A percentile compares a stretch with the other conserved stretches of the same genome.
Conservation (phyloP, 2,797 vertebrate species). For the Lacerta bilineata region DNA sequence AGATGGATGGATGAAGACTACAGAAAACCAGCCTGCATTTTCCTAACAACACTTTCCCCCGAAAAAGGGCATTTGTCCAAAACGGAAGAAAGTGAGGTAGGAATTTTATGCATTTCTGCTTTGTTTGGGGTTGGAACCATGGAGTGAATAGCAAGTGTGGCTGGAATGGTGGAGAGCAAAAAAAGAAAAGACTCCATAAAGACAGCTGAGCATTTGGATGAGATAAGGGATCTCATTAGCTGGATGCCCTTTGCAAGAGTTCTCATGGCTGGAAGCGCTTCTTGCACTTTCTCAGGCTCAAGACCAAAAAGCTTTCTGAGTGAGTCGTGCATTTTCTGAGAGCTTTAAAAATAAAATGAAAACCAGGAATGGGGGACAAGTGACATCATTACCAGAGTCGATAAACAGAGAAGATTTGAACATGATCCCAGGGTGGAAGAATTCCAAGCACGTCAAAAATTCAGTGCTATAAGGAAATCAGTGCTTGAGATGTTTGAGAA, state of each 20-base stretch:
- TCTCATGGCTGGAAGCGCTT: neutral
- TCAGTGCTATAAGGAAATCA: neutral
- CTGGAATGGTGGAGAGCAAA: neutral
- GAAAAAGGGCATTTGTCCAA: neutral
- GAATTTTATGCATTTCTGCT: neutral
- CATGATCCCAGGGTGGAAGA: constrained; percentile 67
- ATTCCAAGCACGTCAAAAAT: constrained; percentile 63
- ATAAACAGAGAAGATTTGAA: constrained; percentile 44
- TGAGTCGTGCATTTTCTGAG: constrained; percentile 57
- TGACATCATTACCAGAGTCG: constrained; percentile 68
- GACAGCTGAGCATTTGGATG: neutral
- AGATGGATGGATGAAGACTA: neutral
- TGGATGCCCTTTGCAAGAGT: neutral
- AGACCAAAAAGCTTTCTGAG: constrained; percentile 35
- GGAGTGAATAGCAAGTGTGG: neutral
- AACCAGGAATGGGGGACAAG: neutral
- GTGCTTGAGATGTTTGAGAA: constrained; percentile 51
- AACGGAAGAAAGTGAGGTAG: neutral
- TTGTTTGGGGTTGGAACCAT: no score
- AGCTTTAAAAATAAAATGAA: constrained; percentile 22
- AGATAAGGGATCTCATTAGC: constrained; percentile 22
- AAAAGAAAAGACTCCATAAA: neutral
- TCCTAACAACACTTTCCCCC: neutral
- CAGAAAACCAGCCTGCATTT: neutral
- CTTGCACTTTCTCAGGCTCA: constrained; percentile 54